Evolutionary conservation across 2,888 invertebrate genomes (phyloP).

Genomic region (Dryobotodes eremita): DNA sequence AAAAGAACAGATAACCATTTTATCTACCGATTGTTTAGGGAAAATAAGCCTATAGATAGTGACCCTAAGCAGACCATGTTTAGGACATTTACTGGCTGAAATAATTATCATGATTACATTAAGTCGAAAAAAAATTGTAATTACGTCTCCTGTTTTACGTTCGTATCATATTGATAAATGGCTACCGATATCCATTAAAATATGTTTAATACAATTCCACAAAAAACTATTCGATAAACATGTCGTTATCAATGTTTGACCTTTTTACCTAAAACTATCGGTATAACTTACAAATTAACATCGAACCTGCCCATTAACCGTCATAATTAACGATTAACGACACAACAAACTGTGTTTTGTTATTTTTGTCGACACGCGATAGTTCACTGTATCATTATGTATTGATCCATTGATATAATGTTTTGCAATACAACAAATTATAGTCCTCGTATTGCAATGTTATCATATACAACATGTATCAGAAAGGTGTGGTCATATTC

Average conservation of each 20-base stretch:
- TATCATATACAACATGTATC: not conserved
- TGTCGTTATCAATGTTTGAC: constrained; percentile 49
- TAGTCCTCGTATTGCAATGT: not conserved
- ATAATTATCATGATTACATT: too few species aligned
- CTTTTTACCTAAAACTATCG: constrained; percentile 49
- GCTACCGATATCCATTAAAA: constrained; percentile 4
- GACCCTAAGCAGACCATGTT: too few species aligned
- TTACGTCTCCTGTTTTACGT: not conserved
- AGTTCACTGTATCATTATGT: constrained; percentile 27
- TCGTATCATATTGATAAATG: not conserved
- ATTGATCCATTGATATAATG: constrained; percentile 31
- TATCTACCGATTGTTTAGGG: not conserved
- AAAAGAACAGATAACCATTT: not conserved
- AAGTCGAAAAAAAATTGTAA: not conserved
- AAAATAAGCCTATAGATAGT: not conserved
- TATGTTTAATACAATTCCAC: constrained; percentile 7
- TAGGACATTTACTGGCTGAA: not conserved
- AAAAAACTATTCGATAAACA: constrained; percentile 40
- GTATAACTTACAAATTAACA: constrained; percentile 45
- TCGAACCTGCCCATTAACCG: constrained; percentile 55
- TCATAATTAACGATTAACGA: constrained; percentile 59
- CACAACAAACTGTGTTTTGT: constrained; percentile 44
- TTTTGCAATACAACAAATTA: not conserved
- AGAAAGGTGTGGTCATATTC: not conserved
- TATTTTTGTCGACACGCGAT: constrained; percentile 57